Evolutionary conservation across 2,113 vertebrate species (phyloP).

Genomic region (Glaucidium brasilianum): DNA sequence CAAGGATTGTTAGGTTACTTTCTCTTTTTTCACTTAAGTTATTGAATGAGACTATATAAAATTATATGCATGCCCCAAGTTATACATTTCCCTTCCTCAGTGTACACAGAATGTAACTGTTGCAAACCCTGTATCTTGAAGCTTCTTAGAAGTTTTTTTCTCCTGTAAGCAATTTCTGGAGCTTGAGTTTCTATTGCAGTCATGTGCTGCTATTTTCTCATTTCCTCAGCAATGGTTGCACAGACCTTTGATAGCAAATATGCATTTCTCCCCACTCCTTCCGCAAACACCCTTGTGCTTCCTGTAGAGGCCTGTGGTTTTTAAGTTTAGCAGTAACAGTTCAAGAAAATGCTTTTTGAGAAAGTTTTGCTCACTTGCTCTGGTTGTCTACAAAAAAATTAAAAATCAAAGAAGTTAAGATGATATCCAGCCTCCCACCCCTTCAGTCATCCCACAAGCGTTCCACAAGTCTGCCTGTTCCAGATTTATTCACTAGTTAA

Average conservation of each 20-base stretch:
- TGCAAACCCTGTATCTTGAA: background rate
- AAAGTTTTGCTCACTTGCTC: background rate
- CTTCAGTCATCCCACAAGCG: background rate
- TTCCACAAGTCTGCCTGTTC: background rate
- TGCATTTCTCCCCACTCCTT: background rate
- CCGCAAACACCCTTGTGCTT: background rate
- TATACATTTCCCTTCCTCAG: background rate
- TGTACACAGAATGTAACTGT: background rate
- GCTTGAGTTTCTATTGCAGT: fast-evolving
- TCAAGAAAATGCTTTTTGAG: background rate
- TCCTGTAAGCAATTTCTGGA: background rate
- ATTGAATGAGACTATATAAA: background rate
- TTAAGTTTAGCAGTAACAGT: background rate
- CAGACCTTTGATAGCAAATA: background rate
- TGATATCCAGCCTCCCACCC: background rate
- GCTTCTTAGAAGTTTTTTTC: background rate
- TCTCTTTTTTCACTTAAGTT: background rate
- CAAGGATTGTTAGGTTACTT: background rate
- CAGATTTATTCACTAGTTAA: background rate
- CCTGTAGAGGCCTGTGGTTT: background rate
- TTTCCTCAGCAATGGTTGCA: background rate
- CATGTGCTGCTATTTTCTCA: background rate
- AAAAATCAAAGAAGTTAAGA: background rate
- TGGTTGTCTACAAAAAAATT: background rate
- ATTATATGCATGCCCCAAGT: background rate